Evolutionary conservation across 2,888 invertebrate genomes (phyloP), one percentile per base, ranked within the genome.

Genomic region (Chloromyia formosa): DNA sequence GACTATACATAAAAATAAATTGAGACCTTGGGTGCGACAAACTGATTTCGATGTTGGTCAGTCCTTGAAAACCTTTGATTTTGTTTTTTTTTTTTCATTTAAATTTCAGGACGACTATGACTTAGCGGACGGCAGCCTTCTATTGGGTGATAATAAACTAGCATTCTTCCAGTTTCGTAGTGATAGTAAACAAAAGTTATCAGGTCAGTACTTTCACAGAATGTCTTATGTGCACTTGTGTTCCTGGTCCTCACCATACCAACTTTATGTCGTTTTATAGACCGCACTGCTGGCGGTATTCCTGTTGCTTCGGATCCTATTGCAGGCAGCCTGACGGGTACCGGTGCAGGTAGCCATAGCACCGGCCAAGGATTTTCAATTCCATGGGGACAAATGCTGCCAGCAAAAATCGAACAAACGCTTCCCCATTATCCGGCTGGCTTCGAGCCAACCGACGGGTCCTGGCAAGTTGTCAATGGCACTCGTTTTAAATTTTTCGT

Each of bases 401-500:
- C 79, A 82, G 82, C 77, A 80, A 85, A 78, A 86, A 82, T 86
- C 78, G 86, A 86, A 78, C 86, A 86, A 40, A 84, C 84, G 23
- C 82, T 90, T 78, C 90, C 90, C 35, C 87, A 87, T 79, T 89
- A 90, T 79, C 90, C 91, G 78, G 88, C 89, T 79, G 91, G 90
- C 83, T 87, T 89, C 61, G 87, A 89, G 79, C 89, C 93, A 77
- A 89, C 88, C 74, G 92, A 93, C 82, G 94, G 93, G 49, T 89
- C 90, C 77, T 94, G 94, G 94, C 92, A 94, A 83, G 82, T 85
- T 80, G 85, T 86, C 80, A 86, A 86, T 79, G 85, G 85, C 60
- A 86, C 85, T 78, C 82, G 94, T 83, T 94, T 91, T 84, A 94
- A 94, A 84, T 96, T 96, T 87, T 95, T 91, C 87, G 95, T 96